These are phyloP conservation scores for Diabrotica undecimpunctata DNA, from an alignment of 1,140 invertebrate genomes.

Conservation along the genomic window DNA sequence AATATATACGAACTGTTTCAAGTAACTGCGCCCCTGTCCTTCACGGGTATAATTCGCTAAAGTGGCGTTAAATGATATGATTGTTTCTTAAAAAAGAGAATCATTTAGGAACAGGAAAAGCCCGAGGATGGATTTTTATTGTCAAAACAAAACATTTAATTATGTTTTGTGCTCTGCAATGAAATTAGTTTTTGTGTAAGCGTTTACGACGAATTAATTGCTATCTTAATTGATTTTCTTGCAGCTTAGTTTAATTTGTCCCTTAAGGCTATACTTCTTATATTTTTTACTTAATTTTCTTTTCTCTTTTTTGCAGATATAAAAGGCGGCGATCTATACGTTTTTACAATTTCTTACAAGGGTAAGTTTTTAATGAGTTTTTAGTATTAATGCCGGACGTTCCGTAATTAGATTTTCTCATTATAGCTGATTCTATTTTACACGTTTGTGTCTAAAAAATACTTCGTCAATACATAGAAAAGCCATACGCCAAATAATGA, in stretches of 20 bases:
- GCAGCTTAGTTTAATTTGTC: constrained; percentile 38
- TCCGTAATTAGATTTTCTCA: no score
- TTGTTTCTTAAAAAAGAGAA: constrained; percentile 34
- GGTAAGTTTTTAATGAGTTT: constrained; percentile 13
- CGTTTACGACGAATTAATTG: constrained; percentile 38
- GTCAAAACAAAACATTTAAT: constrained; percentile 40
- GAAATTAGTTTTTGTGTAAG: constrained; percentile 35
- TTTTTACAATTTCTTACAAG: constrained; percentile 24
- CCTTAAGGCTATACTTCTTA: constrained; percentile 25
- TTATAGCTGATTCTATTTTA: no score
- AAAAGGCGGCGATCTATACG: constrained; percentile 14
- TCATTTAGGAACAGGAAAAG: constrained; percentile 39
- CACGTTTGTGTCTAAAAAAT: no score
- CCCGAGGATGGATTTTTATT: constrained; percentile 38
- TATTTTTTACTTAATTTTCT: constrained; percentile 18
- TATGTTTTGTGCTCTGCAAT: constrained; percentile 37
- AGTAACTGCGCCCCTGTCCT: background rate
- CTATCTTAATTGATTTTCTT: constrained; percentile 38
- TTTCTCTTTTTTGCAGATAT: constrained; percentile 25
- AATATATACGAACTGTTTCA: background rate
- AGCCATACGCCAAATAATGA: no score
- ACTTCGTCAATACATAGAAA: no score
- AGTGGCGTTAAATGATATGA: constrained; percentile 39
- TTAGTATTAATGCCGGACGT: no score
- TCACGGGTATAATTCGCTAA: constrained; percentile 23